Conservation (phyloP, 2,113 vertebrate genomes). For the Macaca mulatta region DNA sequence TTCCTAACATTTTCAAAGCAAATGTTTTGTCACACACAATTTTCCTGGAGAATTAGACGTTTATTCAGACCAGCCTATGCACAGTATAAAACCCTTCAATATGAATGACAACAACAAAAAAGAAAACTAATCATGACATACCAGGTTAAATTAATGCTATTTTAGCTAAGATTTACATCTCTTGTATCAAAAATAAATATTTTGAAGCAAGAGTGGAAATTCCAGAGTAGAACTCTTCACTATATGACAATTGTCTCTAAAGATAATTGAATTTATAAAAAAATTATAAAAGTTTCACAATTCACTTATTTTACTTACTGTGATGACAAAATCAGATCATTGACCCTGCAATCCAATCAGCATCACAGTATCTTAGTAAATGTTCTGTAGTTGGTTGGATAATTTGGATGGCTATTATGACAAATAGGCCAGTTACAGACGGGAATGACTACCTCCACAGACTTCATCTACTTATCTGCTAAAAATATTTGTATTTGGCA, state of each 20-base stretch:
- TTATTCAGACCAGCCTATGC: neutral
- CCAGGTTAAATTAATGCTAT: neutral
- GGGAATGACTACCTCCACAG: neutral
- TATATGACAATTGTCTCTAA: neutral
- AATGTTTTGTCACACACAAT: neutral
- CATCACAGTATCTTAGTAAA: neutral
- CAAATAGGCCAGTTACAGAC: neutral
- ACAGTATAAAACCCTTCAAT: neutral
- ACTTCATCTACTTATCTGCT: neutral
- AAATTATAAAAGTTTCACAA: neutral
- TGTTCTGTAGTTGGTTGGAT: neutral
- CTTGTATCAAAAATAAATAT: conserved; percentile 43
- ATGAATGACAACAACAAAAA: neutral
- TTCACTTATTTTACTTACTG: conserved; percentile 29
- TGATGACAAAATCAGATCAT: conserved; percentile 41
- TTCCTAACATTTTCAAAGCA: neutral
- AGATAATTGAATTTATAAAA: conserved; percentile 25
- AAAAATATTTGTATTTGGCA: conserved; percentile 37
- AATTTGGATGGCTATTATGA: neutral
- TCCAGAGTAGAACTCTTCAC: neutral
- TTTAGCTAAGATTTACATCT: neutral
- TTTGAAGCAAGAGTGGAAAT: conserved; percentile 36
- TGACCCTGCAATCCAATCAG: neutral
- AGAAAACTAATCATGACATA: neutral
- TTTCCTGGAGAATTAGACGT: neutral